Evolutionary conservation across 2,113 vertebrate genomes (phyloP), one percentile per base, ranked within the genome.

Genomic region (Glaucomys volans): DNA sequence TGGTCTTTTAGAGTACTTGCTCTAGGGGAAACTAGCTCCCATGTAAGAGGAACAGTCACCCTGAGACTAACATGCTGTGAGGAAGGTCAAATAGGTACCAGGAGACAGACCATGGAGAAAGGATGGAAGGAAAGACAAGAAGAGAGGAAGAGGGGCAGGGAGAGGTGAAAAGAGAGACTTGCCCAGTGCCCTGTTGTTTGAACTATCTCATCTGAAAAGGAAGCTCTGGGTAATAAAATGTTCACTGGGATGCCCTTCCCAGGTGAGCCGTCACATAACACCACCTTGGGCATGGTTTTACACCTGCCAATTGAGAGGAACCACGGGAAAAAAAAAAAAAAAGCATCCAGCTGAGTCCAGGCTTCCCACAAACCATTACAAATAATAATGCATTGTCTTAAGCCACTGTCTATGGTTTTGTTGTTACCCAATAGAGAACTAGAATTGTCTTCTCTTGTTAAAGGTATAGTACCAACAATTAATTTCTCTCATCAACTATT

Each of bases 191-290:
- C 6, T 40, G 8, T 16, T 44, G 7, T 86, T 77, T 35, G 67
- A 94, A 42, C 16, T 42, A 57, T 87, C 18, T 91, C 59, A 91
- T 8, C 13, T 76, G 47, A 91, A 93, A 91, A 81, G 22, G 35
- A 16, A 47, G 16, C 42, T 81, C 28, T 1, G 0, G 42, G 24
- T 42, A 67, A 71, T 30, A 42, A 40, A 32, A 87, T 32, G 17
- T 52, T 59, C 11, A 79, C 40, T 32, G 37, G 35, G 40, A 69
- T 77, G 6, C 75, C 42, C 57, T 62, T 37, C 50, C 40, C 22
- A 71, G 14, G 17, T 80, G 64, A 95, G 28, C 26, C 57, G 83
- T 59, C 32, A 52, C 24, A 30, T 76, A 37, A 52, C 26, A 66
- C 10, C 3, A 81, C 24, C 5, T 1, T 26, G 28, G 22, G 4